Percentiles rank a stretch among this genome's conserved stretches.
Evolutionary conservation across 2,888 invertebrate species (phyloP).

Genomic region (Ophioninae sp.): DNA sequence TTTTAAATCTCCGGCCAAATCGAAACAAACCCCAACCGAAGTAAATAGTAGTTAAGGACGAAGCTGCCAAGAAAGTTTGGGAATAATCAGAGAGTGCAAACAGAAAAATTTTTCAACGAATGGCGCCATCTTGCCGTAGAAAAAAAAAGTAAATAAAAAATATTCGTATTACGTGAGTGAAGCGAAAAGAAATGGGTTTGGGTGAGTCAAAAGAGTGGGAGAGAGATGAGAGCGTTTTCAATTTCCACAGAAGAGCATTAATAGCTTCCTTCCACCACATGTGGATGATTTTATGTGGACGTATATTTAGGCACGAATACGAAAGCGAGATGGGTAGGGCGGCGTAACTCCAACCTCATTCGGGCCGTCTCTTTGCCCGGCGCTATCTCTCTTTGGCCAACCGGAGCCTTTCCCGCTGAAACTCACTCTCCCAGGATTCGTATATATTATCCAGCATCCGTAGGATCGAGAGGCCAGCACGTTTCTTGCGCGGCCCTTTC

Average conservation of each 20-base stretch:
- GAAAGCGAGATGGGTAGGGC: background rate
- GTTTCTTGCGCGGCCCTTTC: slow-evolving; percentile 44
- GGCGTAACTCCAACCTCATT: slow-evolving; percentile 71
- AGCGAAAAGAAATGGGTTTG: slow-evolving; percentile 1
- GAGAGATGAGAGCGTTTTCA: slow-evolving; percentile 72
- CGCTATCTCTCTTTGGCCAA: slow-evolving; percentile 59
- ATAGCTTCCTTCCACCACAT: slow-evolving; percentile 69
- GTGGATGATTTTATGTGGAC: slow-evolving; percentile 9
- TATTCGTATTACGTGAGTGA: slow-evolving; percentile 29
- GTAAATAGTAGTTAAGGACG: background rate
- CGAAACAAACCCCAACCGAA: background rate
- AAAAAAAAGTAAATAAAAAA: background rate
- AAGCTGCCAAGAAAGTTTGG: background rate
- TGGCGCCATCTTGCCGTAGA: slow-evolving; percentile 14
- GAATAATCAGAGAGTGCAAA: background rate
- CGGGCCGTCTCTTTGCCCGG: slow-evolving; percentile 35
- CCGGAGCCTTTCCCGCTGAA: slow-evolving; percentile 50
- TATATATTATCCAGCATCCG: slow-evolving; percentile 49
- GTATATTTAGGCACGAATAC: slow-evolving; percentile 10
- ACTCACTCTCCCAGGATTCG: slow-evolving; percentile 37
- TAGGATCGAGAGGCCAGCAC: slow-evolving; percentile 47
- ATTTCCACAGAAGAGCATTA: slow-evolving; percentile 78
- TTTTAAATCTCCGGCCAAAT: too few relatives aligned
- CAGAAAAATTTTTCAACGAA: slow-evolving; percentile 4
- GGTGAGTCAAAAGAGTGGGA: background rate